A percentile compares a stretch with the other conserved stretches of the same genome.
Conservation (phyloP, 2,113 vertebrate genomes). For the Calidris pygmaea region DNA sequence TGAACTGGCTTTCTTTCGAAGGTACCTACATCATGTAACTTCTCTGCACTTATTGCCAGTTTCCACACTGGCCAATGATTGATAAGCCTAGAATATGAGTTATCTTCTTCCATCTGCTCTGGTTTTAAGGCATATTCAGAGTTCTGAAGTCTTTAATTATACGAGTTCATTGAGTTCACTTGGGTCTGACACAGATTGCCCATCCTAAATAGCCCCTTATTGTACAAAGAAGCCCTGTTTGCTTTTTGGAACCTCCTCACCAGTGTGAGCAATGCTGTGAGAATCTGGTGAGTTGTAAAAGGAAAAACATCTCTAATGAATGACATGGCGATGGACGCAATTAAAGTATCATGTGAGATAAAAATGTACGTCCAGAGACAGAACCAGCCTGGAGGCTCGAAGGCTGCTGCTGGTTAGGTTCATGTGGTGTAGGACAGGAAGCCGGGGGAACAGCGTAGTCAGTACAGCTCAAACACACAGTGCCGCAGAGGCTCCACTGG, state of each 20-base stretch:
- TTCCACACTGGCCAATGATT: background rate
- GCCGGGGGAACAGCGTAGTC: background rate
- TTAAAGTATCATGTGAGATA: background rate
- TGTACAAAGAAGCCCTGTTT: constrained; percentile 23
- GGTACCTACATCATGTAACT: background rate
- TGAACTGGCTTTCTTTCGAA: background rate
- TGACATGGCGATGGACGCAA: background rate
- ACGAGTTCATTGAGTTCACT: background rate
- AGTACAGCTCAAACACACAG: background rate
- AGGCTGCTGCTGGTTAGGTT: background rate
- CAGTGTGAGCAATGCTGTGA: constrained; percentile 25
- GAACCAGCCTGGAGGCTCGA: background rate
- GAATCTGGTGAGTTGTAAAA: constrained; percentile 2
- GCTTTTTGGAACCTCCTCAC: background rate
- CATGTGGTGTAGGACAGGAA: background rate
- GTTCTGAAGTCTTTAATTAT: constrained; percentile 19
- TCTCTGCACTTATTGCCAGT: background rate
- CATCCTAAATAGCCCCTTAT: background rate
- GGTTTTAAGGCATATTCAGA: background rate
- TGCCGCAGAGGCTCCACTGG: background rate
- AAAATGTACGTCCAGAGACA: background rate
- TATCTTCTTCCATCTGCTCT: background rate
- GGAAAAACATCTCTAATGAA: background rate
- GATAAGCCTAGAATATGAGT: background rate
- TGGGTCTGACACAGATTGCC: background rate